A percentile compares a stretch with the other conserved stretches of the same genome.
These are phyloP conservation scores for Eutrigla gurnardus DNA, from an alignment of 2,797 vertebrate genomes.

Conservation along the genomic window DNA sequence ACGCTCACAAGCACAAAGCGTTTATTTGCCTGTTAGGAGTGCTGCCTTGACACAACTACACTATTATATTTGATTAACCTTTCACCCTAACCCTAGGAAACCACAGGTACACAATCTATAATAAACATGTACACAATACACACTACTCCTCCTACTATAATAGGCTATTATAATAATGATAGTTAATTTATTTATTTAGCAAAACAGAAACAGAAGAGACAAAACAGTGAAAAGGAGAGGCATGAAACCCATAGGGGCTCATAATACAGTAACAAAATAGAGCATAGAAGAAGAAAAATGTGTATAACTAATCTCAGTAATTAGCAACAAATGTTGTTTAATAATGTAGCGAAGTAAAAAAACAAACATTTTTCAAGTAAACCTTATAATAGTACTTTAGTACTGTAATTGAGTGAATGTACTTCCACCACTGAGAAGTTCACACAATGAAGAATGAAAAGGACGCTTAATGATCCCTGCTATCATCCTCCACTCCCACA, in stretches of 20 bases:
- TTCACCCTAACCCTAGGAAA: not conserved
- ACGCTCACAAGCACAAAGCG: not conserved
- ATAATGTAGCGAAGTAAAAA: not conserved
- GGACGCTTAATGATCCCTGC: conserved; percentile 12
- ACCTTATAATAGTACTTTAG: not conserved
- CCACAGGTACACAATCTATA: not conserved
- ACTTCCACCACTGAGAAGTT: not conserved
- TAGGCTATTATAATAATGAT: not conserved
- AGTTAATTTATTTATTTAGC: not conserved
- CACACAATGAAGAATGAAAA: conserved; percentile 28
- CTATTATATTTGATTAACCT: not conserved
- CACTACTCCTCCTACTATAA: not conserved
- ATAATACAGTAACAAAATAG: too few relatives aligned
- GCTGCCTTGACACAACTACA: not conserved
- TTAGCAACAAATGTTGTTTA: not conserved
- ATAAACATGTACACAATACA: not conserved
- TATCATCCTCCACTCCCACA: not conserved
- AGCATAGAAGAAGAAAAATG: too few relatives aligned
- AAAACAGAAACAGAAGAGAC: too few relatives aligned
- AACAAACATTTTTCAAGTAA: too few relatives aligned
- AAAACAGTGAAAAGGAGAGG: too few relatives aligned
- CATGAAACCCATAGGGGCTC: too few relatives aligned
- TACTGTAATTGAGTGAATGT: not conserved
- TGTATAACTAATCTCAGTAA: not conserved
- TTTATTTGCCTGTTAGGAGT: not conserved